Percentiles rank a stretch among this genome's conserved stretches.
Evolutionary conservation across 2,797 vertebrate genomes (phyloP).

Genomic region (Propithecus deckenii): DNA sequence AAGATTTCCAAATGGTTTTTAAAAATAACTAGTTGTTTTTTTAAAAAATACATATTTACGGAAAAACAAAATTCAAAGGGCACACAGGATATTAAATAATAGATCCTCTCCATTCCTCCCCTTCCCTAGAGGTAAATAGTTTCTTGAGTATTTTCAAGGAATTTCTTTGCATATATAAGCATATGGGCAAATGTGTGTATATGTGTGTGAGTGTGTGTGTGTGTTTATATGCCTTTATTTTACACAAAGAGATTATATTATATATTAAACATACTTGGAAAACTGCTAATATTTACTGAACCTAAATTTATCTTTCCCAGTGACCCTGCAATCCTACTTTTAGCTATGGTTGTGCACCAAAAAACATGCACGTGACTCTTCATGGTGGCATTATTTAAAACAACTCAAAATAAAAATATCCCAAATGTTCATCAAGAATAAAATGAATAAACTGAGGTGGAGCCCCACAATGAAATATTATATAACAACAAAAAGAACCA

Average conservation of each 20-base stretch:
- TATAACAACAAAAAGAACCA: neutral
- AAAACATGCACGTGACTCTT: neutral
- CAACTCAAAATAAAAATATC: neutral
- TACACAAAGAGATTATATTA: neutral
- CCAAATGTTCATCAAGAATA: neutral
- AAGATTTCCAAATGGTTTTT: neutral
- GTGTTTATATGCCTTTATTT: neutral
- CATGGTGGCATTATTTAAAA: neutral
- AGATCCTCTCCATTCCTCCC: neutral
- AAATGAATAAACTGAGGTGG: neutral
- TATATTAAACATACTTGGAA: neutral
- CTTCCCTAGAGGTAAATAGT: neutral
- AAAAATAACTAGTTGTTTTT: neutral
- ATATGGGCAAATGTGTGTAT: neutral
- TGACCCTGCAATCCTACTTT: neutral
- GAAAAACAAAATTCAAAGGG: neutral
- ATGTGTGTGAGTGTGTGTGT: neutral
- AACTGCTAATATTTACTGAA: neutral
- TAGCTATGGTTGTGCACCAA: neutral
- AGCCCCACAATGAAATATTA: neutral
- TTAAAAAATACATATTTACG: neutral
- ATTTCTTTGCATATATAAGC: neutral
- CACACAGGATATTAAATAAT: neutral
- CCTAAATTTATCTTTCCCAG: neutral
- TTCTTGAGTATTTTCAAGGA: neutral